phyloP scores from a whole-genome alignment of 2,113 vertebrate species.

The Nibea coibor region DNA sequence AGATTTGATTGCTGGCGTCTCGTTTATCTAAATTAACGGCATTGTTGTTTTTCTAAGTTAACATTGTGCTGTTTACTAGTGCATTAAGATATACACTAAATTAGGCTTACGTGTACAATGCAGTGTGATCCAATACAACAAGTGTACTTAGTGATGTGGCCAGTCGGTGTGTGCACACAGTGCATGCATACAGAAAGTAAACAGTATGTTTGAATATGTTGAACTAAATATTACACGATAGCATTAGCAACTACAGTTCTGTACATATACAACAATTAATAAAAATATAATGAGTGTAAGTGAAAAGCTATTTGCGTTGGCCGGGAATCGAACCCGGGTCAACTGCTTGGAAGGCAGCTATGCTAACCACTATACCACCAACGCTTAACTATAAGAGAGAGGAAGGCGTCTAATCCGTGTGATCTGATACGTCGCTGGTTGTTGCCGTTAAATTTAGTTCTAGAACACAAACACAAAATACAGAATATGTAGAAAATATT shows the following conservation, averaged over 20 bases:
- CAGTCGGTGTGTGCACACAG: too few relatives aligned
- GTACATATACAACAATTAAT: background rate
- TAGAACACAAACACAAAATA: too few relatives aligned
- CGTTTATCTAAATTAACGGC: background rate
- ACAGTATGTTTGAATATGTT: too few relatives aligned
- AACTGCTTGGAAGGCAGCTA: slow-evolving; percentile 88
- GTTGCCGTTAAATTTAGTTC: too few relatives aligned
- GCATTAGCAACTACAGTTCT: background rate
- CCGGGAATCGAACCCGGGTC: slow-evolving; percentile 86
- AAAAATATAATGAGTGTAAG: too few relatives aligned
- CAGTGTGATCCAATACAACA: too few relatives aligned
- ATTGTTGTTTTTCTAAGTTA: background rate
- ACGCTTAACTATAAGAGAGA: background rate
- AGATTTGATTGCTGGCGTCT: background rate
- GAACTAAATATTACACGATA: background rate
- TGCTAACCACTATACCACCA: slow-evolving; percentile 86
- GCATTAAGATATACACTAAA: background rate
- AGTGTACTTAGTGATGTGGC: too few relatives aligned
- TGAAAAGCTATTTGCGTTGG: slow-evolving; percentile 72
- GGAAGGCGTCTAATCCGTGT: background rate
- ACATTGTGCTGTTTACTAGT: background rate
- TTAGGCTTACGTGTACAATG: too few relatives aligned
- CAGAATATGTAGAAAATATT: too few relatives aligned
- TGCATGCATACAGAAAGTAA: too few relatives aligned
- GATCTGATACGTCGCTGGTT: too few relatives aligned